Base-by-base conservation (phyloP, 2,797 vertebrate genomes). In the Chelonia mydas region DNA sequence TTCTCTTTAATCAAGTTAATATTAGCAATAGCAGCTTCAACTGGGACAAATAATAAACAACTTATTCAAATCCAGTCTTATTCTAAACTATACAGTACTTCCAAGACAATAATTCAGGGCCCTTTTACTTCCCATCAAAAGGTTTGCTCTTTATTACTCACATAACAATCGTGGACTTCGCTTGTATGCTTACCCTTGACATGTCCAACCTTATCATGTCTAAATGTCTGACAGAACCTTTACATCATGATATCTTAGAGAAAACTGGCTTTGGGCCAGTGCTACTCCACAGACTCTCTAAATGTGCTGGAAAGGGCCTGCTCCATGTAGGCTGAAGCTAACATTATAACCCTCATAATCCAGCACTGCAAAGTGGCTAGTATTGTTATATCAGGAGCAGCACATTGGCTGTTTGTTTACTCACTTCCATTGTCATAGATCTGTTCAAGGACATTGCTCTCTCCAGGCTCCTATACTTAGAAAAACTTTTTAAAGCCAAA, bases 401-500 rank as follows among this genome's bases (percentile, higher is more conserved):
- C 57, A 86, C 27, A 77, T 90, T 90, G 84, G 9, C 37, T 45
- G 3, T 9, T 3, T 27, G 3, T 11, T 17, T 12, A 86, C 83
- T 81, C 80, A 79, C 94, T 27, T 74, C 10, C 41, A 74, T 91
- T 16, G 37, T 85, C 61, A 27, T 13, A 55, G 10, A 27, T n/a
- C 85, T 78, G 41, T 54, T 92, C 81, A 87, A 27, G 65, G 86
- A 27, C 7, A 1, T 57, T 31, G 45, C 90, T 1, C 4, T 65
- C 87, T 77, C 94, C 90, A 59, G 45, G 45, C 12, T 45, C 74
- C 90, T 88, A 82, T 5, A 37, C 88, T 89, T 93, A 80, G 2
- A 94, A 95, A 88, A 33, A 41, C 33, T 80, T 91, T 12, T 65
- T 95, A 15, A 74, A 41, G 84, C 53, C 49, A 17, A 85, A 94